Evolutionary conservation across 1,140 invertebrate genomes (phyloP).

Genomic region (Dendroctonus ponderosae): DNA sequence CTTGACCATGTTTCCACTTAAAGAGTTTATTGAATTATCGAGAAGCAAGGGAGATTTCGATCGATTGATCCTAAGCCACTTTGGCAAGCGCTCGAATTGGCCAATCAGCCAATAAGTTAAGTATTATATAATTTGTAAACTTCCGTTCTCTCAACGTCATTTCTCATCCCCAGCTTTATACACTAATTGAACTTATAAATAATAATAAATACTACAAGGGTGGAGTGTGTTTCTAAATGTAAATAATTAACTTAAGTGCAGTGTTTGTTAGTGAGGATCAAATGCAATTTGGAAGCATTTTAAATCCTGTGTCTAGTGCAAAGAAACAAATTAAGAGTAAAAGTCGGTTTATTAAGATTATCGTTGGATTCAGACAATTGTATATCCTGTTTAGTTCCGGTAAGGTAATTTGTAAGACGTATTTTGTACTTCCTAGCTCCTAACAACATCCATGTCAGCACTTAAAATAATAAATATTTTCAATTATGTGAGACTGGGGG

Average conservation of each 20-base stretch:
- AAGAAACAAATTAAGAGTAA: neutral
- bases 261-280: neutral
- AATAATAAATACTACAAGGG: neutral
- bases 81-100: no score
- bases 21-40: no score
- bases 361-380: neutral
- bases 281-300: neutral
- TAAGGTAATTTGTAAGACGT: slow-evolving; percentile 1
- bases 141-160: no score
- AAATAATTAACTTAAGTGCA: neutral
- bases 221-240: slow-evolving; percentile 1
- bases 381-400: neutral
- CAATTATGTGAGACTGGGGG: neutral
- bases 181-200: neutral
- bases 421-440: slow-evolving; percentile 3
- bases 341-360: neutral
- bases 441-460: slow-evolving; percentile 3
- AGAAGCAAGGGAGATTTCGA: no score
- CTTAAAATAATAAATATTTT: slow-evolving; percentile 3
- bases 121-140: no score
- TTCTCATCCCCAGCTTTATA: no score
- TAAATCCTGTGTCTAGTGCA: slow-evolving; percentile 4
- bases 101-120: no score
- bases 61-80: no score
- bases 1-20: no score